phyloP scores from a whole-genome alignment of 2,113 vertebrate species.

The Passer domesticus region DNA sequence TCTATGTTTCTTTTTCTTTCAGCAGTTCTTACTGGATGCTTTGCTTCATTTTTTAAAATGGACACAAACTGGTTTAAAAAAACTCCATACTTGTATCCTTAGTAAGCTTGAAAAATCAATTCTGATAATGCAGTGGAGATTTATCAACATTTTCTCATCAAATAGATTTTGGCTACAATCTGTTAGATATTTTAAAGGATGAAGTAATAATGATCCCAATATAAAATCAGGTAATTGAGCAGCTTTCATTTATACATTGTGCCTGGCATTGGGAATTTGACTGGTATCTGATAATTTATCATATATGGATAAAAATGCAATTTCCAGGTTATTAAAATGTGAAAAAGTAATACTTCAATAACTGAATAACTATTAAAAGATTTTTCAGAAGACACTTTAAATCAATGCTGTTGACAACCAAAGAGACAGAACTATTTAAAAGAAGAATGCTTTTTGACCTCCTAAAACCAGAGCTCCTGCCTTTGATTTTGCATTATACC shows the following conservation, averaged over 20 bases:
- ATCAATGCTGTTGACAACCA: not conserved
- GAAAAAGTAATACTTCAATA: constrained; percentile 54
- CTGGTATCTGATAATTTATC: constrained; percentile 35
- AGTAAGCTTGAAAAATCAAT: not conserved
- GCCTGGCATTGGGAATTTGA: constrained; percentile 13
- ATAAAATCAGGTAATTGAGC: constrained; percentile 33
- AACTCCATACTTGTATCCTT: fast-evolving
- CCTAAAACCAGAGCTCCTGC: not conserved
- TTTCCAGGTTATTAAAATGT: constrained; percentile 66
- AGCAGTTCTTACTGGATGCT: not conserved
- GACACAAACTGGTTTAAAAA: not conserved
- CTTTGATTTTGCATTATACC: not conserved
- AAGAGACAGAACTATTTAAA: not conserved
- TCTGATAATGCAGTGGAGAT: not conserved
- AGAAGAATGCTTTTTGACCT: not conserved
- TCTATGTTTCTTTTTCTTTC: not conserved
- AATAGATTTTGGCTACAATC: not conserved
- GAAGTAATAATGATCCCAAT: not conserved
- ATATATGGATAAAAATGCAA: constrained; percentile 67
- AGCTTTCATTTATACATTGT: constrained; percentile 42
- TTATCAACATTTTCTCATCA: not conserved
- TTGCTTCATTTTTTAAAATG: not conserved
- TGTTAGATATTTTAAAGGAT: not conserved
- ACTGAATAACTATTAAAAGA: constrained; percentile 32
- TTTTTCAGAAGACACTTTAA: not conserved